A percentile compares a stretch with the other conserved stretches of the same genome.
phyloP scores from a whole-genome alignment of 2,797 vertebrate genomes.

The Myripristis murdjan region DNA sequence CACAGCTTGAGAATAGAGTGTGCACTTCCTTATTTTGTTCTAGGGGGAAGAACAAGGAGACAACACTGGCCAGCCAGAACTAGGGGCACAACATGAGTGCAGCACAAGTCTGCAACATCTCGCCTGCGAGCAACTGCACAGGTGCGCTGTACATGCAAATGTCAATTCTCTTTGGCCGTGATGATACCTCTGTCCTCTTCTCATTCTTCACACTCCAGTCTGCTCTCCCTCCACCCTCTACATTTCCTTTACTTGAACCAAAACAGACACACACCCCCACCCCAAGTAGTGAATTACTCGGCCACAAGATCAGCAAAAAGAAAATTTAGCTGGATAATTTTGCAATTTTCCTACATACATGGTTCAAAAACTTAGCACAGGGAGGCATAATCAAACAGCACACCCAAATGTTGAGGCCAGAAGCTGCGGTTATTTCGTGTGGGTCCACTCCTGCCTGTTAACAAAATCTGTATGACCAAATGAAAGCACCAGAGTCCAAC shows the following conservation, averaged over 20 bases:
- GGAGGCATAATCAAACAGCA: slow-evolving; percentile 53
- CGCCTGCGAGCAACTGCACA: slow-evolving; percentile 36
- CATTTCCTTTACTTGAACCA: slow-evolving; percentile 24
- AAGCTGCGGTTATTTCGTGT: slow-evolving; percentile 17
- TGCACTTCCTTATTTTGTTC: slow-evolving; percentile 81
- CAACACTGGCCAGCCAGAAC: slow-evolving; percentile 49
- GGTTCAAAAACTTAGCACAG: slow-evolving; percentile 10
- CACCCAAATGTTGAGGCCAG: slow-evolving; percentile 42
- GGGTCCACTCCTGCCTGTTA: slow-evolving; percentile 6
- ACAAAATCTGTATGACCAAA: slow-evolving; percentile 33
- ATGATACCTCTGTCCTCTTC: slow-evolving; percentile 4
- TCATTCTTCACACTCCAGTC: slow-evolving; percentile 7
- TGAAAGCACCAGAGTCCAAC: slow-evolving; percentile 31
- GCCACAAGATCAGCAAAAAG: slow-evolving; percentile 23
- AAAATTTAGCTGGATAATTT: slow-evolving; percentile 15
- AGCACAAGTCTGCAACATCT: slow-evolving; percentile 28
- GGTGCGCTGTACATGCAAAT: neutral
- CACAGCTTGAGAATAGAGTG: slow-evolving; percentile 68
- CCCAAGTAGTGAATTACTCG: slow-evolving; percentile 32
- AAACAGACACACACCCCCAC: slow-evolving; percentile 10
- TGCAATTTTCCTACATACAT: slow-evolving; percentile 26
- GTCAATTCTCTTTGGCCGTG: slow-evolving; percentile 16
- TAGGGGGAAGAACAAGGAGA: slow-evolving; percentile 68
- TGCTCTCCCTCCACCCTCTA: neutral
- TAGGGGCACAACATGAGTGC: slow-evolving; percentile 39